phyloP scores from a whole-genome alignment of 2,888 invertebrate species.

The Falcaria lacertinaria region DNA sequence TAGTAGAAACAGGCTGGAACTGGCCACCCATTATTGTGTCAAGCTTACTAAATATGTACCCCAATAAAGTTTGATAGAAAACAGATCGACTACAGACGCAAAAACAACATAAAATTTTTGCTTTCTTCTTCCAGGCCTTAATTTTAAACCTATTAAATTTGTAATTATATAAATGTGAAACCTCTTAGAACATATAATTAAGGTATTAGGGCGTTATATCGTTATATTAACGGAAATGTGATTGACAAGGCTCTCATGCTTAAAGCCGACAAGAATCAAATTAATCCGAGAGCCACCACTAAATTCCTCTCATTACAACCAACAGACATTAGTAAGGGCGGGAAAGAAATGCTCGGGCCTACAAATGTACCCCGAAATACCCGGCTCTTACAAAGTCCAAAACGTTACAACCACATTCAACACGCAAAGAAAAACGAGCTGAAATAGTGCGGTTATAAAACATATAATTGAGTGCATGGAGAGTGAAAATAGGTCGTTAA shows the following conservation, averaged over 20 bases:
- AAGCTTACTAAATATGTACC: too few species aligned
- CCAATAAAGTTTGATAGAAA: too few species aligned
- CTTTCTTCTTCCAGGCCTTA: too few species aligned
- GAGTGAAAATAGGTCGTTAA: constrained; percentile 48
- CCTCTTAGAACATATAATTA: too few species aligned
- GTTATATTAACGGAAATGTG: neutral
- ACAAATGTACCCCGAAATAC: constrained; percentile 62
- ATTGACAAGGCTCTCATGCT: constrained; percentile 16
- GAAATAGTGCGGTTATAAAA: constrained; percentile 33
- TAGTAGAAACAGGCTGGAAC: too few species aligned
- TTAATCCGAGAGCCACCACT: constrained; percentile 60
- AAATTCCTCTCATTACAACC: constrained; percentile 71
- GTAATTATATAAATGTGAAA: too few species aligned
- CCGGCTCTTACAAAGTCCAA: constrained; percentile 17
- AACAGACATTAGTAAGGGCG: constrained; percentile 66
- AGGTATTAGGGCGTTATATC: too few species aligned
- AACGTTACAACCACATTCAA: constrained; percentile 18
- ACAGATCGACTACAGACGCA: too few species aligned
- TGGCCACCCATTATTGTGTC: too few species aligned
- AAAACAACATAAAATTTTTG: too few species aligned
- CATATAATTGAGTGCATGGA: constrained; percentile 33
- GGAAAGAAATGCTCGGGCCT: constrained; percentile 67
- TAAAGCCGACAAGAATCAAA: constrained; percentile 54
- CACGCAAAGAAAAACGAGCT: constrained; percentile 34
- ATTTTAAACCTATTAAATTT: too few species aligned